Evolutionary conservation across 2,888 invertebrate genomes (phyloP).

Genomic region (Drosophila emarginata): DNA sequence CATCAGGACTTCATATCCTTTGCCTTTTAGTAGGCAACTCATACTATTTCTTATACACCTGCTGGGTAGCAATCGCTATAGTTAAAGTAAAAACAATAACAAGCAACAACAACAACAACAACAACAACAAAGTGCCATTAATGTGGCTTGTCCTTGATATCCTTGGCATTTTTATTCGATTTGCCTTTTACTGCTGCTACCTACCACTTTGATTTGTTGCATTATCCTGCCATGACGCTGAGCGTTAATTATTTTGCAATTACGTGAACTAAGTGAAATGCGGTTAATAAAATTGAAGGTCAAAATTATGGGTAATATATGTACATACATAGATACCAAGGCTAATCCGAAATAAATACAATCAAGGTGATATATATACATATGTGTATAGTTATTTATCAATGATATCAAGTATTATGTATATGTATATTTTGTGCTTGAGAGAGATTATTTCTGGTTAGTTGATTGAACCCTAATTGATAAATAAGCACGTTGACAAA

Average conservation of each 20-base stretch:
- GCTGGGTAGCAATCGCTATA: neutral
- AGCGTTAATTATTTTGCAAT: constrained; percentile 39
- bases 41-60: neutral
- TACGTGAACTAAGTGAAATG: constrained; percentile 6
- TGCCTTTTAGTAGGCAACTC: neutral
- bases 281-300: constrained; percentile 2
- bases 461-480: constrained; percentile 1
- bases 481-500: neutral
- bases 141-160: constrained; percentile 9
- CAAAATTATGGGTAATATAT: neutral
- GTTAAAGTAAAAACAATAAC: neutral
- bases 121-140: constrained; percentile 32
- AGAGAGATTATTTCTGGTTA: neutral
- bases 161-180: constrained; percentile 61
- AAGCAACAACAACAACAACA: neutral
- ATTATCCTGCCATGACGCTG: constrained; percentile 44
- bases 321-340: neutral
- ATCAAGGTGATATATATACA: too few relatives aligned
- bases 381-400: too few relatives aligned
- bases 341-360: neutral
- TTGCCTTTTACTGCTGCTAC: constrained; percentile 23
- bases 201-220: constrained; percentile 46
- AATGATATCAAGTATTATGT: neutral
- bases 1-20: neutral
- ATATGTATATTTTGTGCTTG: neutral